phyloP scores from a whole-genome alignment of 2,888 invertebrate genomes.

The Dicyrtoma fusca region DNA sequence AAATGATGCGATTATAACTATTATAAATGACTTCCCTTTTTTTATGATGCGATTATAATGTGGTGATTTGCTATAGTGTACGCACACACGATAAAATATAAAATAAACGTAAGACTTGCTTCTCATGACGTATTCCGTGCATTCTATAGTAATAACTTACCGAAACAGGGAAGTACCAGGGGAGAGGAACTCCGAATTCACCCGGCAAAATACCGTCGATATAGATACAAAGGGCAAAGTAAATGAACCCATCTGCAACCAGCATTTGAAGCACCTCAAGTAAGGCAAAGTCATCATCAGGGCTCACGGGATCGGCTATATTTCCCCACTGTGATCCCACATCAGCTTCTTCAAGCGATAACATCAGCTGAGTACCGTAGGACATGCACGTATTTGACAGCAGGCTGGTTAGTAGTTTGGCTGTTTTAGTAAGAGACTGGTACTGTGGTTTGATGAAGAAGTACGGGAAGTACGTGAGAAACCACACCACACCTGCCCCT shows the following conservation, averaged over 20 bases:
- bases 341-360: conserved; percentile 70
- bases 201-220: conserved; percentile 86
- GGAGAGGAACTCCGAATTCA: conserved; percentile 75
- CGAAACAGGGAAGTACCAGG: conserved; percentile 78
- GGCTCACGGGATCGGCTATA: conserved; percentile 67
- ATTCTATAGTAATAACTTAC: conserved; percentile 49
- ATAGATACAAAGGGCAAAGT: conserved; percentile 84
- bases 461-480: conserved; percentile 74
- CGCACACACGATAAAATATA: too few relatives aligned
- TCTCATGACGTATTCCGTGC: too few relatives aligned
- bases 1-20: too few relatives aligned
- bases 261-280: conserved; percentile 75
- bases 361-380: conserved; percentile 73
- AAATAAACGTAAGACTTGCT: too few relatives aligned
- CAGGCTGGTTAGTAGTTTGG: conserved; percentile 70
- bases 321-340: conserved; percentile 69
- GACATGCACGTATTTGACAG: conserved; percentile 80
- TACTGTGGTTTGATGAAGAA: conserved; percentile 71
- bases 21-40: too few relatives aligned
- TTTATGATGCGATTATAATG: too few relatives aligned
- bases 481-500: conserved; percentile 76
- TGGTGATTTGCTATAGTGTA: too few relatives aligned
- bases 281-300: conserved; percentile 71
- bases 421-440: conserved; percentile 58
- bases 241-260: conserved; percentile 69